A percentile compares a stretch with the other conserved stretches of the same genome.
Evolutionary conservation across 2,888 invertebrate genomes (phyloP).

Genomic region (Argyresthia albistria): DNA sequence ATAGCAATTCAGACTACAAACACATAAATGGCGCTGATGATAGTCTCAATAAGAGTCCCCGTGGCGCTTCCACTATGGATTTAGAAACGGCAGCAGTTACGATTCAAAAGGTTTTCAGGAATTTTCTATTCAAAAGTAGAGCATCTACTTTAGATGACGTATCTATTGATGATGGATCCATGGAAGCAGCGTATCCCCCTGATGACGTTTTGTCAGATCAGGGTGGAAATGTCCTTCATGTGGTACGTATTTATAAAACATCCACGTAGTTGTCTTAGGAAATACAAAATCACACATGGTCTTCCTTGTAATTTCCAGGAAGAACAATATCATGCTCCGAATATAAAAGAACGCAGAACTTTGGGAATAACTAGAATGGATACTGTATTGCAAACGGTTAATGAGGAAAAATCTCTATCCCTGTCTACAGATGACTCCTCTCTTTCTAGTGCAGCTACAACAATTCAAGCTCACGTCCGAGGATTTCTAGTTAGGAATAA

Average conservation of each 20-base stretch:
- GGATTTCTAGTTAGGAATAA: constrained; percentile 76
- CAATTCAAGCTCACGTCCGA: constrained; percentile 78
- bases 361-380: constrained; percentile 56
- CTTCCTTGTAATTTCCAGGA: constrained; percentile 30
- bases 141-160: constrained; percentile 52
- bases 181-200: constrained; percentile 23
- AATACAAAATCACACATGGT: no score
- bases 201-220: neutral
- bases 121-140: constrained; percentile 59
- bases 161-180: constrained; percentile 30
- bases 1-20: constrained; percentile 7
- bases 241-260: neutral
- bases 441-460: constrained; percentile 72
- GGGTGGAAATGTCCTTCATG: neutral
- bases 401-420: constrained; percentile 63
- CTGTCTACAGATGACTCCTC: constrained; percentile 64
- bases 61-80: constrained; percentile 35
- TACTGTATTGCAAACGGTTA: constrained; percentile 63
- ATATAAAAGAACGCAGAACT: constrained; percentile 40
- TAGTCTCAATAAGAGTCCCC: constrained; percentile 9
- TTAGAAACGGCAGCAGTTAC: constrained; percentile 67
- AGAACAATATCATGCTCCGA: constrained; percentile 24
- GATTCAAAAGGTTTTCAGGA: constrained; percentile 72
- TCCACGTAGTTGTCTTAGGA: no score
- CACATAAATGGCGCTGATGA: constrained; percentile 11